Base-by-base conservation (phyloP, 2,113 vertebrate genomes). In the Halichoerus grypus region DNA sequence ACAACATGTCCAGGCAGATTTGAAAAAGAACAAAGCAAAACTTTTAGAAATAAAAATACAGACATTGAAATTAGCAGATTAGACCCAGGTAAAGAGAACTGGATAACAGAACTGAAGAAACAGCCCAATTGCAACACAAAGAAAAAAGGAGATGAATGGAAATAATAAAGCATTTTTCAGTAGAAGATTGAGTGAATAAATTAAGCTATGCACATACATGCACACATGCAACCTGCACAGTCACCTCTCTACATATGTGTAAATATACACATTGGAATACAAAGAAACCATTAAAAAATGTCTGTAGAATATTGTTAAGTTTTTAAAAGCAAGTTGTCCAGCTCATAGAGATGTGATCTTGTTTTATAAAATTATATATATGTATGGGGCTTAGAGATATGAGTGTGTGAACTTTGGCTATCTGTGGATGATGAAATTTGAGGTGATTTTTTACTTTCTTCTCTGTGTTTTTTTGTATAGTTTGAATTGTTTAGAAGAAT, bases 31-130 rank as follows among this genome's bases (percentile, higher is more conserved):
- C 46, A 85, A 85, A 81, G 26, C 31, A 65, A 4, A 85, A 49
- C 53, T 80, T 81, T 59, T 74, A 90, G n/a, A 89, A 93, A 93
- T 90, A 69, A 93, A 77, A 85, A 49, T 71, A 63, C 55, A 57
- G 80, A 80, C 22, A 36, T 72, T 57, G 10, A 83, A 89, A 65
- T 72, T 36, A 89, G 79, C n/a, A 57, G 53, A 57, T 93, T 93
- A 93, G 79, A 89, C 15, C 21, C 18, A 69, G 24, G 21, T 86
- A 63, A 93, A 79, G 55, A 93, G 39, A 86, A 86, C 46, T 90
- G 46, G 49, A n/a, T 76, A 16, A 92, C 26, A 63, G 26, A 36
- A 22, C n/a, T 67, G 72, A 81, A 72, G 14, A 89, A 93, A 87
- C 36, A 69, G 22, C 10, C 61, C 21, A 90, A 15, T 13, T 74